Evolutionary conservation across 2,797 vertebrate species (phyloP), one percentile per base, ranked within the genome.

Genomic region (Myotis findleyi): DNA sequence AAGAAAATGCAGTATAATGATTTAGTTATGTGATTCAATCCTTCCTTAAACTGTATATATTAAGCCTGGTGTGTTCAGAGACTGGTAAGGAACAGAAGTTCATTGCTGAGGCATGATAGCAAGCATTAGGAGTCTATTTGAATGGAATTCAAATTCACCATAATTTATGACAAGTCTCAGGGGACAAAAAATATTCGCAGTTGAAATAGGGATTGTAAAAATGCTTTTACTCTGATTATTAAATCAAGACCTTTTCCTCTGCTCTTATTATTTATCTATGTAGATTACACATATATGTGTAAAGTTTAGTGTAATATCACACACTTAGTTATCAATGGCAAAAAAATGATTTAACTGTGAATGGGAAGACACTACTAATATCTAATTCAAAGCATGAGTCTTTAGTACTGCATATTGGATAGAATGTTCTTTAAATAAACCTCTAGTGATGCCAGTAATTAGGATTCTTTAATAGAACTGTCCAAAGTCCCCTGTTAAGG

Each of bases 341-440:
- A 41, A 41, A 38, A 41, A 7, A 41, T 57, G 8, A 64, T 57
- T 57, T 86, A 89, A 62, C 27, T 53, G 49, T 51, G 55, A 86
- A 53, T 89, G 69, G n/a, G 41, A 89, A 59, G n/a, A 62, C 87
- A 44, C 33, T 53, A 62, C 33, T 53, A 12, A 80, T 87, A 30
- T 33, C 33, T 93, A 94, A 69, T 84, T 87, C 30, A 73, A 6
- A 79, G 25, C n/a, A 20, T 33, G 59, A 79, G 23, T 30, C 38
- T 49, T 79, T 30, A 66, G 25, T 66, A 11, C 49, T 38, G 6
- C 3, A 9, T 62, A 21, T 33, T 87, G 55, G 7, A 57, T 17
- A 69, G 30, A 59, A 73, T 44, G 27, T 69, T 75, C 76, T 73
- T 93, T 84, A 89, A 72, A 72, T 87, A 94, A 86, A 57, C n/a